Evolutionary conservation across 2,113 vertebrate genomes (phyloP), one percentile per base, ranked within the genome.

Genomic region (Genyomyrus donnyi): DNA sequence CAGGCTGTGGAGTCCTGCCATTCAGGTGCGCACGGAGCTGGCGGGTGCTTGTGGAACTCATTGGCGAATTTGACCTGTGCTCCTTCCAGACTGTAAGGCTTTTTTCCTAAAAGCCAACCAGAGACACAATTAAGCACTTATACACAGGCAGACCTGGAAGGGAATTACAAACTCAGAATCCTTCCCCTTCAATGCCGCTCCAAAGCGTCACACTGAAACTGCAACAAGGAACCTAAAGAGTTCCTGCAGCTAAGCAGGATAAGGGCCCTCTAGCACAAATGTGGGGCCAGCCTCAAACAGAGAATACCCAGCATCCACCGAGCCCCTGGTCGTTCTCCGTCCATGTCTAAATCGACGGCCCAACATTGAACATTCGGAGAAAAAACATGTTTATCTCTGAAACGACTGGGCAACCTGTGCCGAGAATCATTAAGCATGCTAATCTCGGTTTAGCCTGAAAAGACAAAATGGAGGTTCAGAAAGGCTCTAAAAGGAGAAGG

Each of bases 81-180:
- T 77, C 70, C 31, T 77, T 39, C 5, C 27, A 39, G 70, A 24
- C 15, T 85, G 9, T 48, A 49, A n/a, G 24, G n/a, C 46, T 48
- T 48, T 85, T 49, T 27, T 11, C 21, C 24, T 27, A 85, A n/a
- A 85, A 85, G 21, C 48, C 84, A n/a, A 31, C 45, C 84, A 3
- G 24, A 85, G 46, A 85, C 46, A 48, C 70, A 77, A 77, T 77
- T 77, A 85, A 85, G 83, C 45, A 85, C 39, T 48, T 84, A 84
- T 9, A 48, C 50, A 53, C 50, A 39, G 49, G 50, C n/a, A 17
- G 27, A 8, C 17, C 49, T 87, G 50, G 50, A 53, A 27, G 5
- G 85, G n/a, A 27, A 87, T 50, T 31, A 53, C n/a, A 35, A 19
- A 17, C 85, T 19, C 10, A 52, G 24, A 31, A 50, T 86, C 50